Conservation (phyloP, 2,797 vertebrate species). For the Mormyrus hasselquistii region DNA sequence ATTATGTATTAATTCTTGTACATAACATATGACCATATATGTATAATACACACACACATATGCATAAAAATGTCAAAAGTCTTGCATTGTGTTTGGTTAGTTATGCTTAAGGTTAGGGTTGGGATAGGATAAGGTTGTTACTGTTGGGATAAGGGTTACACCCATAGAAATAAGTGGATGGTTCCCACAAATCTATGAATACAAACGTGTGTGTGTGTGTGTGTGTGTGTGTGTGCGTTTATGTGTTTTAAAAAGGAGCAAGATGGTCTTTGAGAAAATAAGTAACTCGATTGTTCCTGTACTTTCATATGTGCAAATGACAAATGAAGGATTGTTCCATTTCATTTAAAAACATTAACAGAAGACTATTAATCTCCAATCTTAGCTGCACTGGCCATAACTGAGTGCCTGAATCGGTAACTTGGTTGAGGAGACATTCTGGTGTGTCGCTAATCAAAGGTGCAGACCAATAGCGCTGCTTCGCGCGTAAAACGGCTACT, state of each 20-base stretch:
- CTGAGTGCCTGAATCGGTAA: neutral
- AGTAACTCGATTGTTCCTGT: neutral
- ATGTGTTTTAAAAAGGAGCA: neutral
- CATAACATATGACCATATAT: neutral
- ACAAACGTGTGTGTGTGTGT: neutral
- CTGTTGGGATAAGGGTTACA: neutral
- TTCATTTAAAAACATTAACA: neutral
- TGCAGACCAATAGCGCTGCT: neutral
- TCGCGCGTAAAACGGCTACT: neutral
- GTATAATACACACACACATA: neutral
- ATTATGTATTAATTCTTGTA: neutral
- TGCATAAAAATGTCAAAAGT: neutral
- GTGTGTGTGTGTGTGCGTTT: neutral
- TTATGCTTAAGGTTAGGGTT: neutral
- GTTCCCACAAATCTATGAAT: neutral
- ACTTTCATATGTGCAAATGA: neutral
- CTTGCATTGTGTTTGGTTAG: neutral
- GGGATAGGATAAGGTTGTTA: neutral
- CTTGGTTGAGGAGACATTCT: neutral
- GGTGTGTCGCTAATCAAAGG: neutral
- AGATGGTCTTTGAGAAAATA: neutral
- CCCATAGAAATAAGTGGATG: neutral
- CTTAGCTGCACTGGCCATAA: neutral
- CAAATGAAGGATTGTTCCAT: neutral
- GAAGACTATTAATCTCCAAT: neutral